Conservation (phyloP, 2,113 vertebrate species). For the Oncorhynchus masou region DNA sequence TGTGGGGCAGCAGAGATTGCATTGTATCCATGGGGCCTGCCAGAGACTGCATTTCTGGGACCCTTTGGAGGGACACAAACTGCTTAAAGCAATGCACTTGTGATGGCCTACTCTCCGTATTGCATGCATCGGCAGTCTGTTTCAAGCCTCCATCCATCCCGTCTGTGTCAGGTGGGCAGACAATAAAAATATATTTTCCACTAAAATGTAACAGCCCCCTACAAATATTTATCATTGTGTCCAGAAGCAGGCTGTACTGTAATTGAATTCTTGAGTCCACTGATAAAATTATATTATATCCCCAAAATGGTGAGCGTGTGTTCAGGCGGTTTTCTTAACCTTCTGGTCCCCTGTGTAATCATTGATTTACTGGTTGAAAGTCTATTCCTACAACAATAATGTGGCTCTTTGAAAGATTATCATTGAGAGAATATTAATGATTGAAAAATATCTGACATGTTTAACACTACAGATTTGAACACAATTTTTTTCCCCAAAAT, state of each 20-base stretch:
- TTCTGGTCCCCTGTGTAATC: background rate
- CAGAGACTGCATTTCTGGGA: conserved; percentile 15
- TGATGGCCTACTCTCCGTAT: conserved; percentile 19
- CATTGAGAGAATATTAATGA: background rate
- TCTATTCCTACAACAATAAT: conserved; percentile 3
- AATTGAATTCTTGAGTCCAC: conserved; percentile 10
- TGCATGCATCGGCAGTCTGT: background rate
- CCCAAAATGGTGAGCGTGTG: background rate
- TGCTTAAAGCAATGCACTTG: conserved; percentile 40
- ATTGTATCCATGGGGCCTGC: conserved; percentile 29
- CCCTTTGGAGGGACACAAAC: conserved; percentile 51
- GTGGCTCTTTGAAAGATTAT: background rate
- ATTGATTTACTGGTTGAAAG: background rate
- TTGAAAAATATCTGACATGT: background rate
- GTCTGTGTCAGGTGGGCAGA: conserved; percentile 5
- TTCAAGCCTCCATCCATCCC: conserved; percentile 1
- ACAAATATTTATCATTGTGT: background rate
- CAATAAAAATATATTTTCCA: conserved; percentile 13
- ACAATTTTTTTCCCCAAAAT: background rate
- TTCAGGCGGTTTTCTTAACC: conserved; percentile 5
- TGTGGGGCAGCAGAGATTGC: conserved; percentile 62
- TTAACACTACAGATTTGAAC: background rate
- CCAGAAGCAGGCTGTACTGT: background rate
- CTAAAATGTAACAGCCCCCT: background rate
- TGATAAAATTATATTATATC: conserved; percentile 15